These are phyloP conservation scores for Drosophila bocqueti DNA, from an alignment of 1,140 invertebrate genomes.

Conservation along the genomic window DNA sequence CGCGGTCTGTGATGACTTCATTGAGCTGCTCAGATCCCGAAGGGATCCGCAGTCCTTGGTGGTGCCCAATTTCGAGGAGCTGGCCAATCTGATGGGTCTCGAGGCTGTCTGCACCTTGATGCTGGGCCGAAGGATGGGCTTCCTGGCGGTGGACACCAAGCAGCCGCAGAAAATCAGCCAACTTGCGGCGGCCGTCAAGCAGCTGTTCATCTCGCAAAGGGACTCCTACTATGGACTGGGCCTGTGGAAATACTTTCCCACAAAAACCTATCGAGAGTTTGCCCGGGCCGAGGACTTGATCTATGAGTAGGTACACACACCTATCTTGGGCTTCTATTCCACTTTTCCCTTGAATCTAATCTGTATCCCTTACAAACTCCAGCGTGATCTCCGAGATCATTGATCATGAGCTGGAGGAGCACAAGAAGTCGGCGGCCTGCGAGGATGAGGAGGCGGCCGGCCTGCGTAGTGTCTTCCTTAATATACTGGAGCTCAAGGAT, in stretches of 20 bases:
- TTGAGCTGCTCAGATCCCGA: constrained; percentile 87
- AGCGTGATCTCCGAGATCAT: constrained; percentile 93
- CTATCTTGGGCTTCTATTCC: constrained; percentile 6
- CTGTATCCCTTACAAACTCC: constrained; percentile 9
- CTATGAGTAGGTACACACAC: constrained; percentile 87
- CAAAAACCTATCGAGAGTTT: constrained; percentile 90
- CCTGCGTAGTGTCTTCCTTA: constrained; percentile 90
- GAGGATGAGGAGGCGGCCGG: constrained; percentile 86
- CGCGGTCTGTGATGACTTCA: constrained; percentile 92
- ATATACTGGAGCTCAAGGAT: constrained; percentile 89
- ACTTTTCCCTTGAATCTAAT: constrained; percentile 23
- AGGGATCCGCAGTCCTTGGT: constrained; percentile 85
- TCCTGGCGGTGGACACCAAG: constrained; percentile 87
- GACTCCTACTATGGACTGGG: constrained; percentile 93
- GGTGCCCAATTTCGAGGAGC: constrained; percentile 89
- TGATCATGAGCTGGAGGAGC: constrained; percentile 86
- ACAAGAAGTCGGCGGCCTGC: constrained; percentile 68
- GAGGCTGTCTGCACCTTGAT: constrained; percentile 93
- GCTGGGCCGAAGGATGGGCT: constrained; percentile 91
- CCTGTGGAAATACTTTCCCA: constrained; percentile 92
- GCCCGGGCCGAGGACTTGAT: constrained; percentile 91
- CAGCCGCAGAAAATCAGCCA: constrained; percentile 86
- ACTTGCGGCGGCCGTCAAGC: constrained; percentile 89
- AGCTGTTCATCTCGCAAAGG: constrained; percentile 90
- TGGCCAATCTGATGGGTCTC: constrained; percentile 91